A percentile compares a stretch with the other conserved stretches of the same genome.
Conservation (phyloP, 2,888 invertebrate genomes). For the Caenorhabditis uteleia region DNA sequence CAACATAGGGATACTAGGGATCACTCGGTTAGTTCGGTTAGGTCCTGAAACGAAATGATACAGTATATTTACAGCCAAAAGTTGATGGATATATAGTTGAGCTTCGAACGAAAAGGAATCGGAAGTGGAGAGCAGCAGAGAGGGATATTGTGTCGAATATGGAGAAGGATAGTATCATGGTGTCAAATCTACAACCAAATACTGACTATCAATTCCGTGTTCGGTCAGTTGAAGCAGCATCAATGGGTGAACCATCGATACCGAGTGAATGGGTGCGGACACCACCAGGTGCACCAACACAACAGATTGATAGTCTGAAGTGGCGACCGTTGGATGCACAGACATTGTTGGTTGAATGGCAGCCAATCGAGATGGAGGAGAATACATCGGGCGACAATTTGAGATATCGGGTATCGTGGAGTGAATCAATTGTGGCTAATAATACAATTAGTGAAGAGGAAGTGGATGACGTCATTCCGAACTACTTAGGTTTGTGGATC, state of each 20-base stretch:
- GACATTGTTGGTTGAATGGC: conserved; percentile 64
- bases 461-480: background rate
- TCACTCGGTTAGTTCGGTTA: conserved; percentile 32
- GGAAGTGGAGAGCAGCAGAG: conserved; percentile 55
- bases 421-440: conserved; percentile 22
- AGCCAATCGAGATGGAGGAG: conserved; percentile 56
- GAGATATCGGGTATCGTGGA: conserved; percentile 63
- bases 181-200: conserved; percentile 58
- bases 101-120: conserved; percentile 51
- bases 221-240: conserved; percentile 46
- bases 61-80: conserved; percentile 29
- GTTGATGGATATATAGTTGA: conserved; percentile 57
- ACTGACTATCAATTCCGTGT: conserved; percentile 66
- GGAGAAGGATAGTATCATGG: conserved; percentile 47
- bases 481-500: conserved; percentile 1
- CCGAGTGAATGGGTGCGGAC: conserved; percentile 62
- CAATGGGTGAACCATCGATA: conserved; percentile 53
- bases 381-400: conserved; percentile 52
- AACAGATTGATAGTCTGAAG: conserved; percentile 44
- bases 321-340: conserved; percentile 57
- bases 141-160: conserved; percentile 39
- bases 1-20: conserved; percentile 45
- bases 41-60: background rate
- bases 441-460: conserved; percentile 2
- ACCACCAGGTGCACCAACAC: conserved; percentile 52